Evolutionary conservation across 2,113 vertebrate genomes (phyloP), one percentile per base, ranked within the genome.

Genomic region (Chloebia gouldiae): DNA sequence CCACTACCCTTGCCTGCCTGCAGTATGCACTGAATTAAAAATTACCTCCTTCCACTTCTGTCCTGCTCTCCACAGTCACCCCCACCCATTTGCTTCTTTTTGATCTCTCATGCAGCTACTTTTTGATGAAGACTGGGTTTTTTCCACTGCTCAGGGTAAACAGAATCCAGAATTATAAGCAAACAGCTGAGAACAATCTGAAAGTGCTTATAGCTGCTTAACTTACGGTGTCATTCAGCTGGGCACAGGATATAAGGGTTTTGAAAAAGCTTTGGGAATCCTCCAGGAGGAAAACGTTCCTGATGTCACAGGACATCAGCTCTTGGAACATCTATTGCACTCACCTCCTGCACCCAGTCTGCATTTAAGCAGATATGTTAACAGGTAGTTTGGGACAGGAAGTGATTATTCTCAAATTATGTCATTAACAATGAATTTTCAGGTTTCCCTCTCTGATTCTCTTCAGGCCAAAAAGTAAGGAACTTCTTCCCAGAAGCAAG

Each of bases 211-310:
- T 20, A 76, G 69, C 18, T 69, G 37, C n/a, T 45, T 59, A 54
- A 49, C 1, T 66, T 59, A 71, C 2, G 0, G 0, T 27, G 30
- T 25, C 1, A 0, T 21, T 63, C 68, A 86, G 23, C 11, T 45
- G 25, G 21, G 61, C 24, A 70, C 10, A 59, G 14, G 4, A 70
- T 61, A 37, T 6, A 19, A 56, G 31, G 1, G 22, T 18, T 87
- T 71, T 76, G 25, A 66, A 90, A 76, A 4, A 42, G 19, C 30
- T 66, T 72, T 16, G 31, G 23, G 15, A 88, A 44, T 54, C 16
- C 21, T 81, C 33, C 54, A 1, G 3, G 23, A 81, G 21, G 30
- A 70, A 40, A 21, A 13, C 2, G 2, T 42, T 57, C 30, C 44
- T 66, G 44, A 40, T n/a, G 8, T 11, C 60, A 64, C 24, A 53